A percentile compares a stretch with the other conserved stretches of the same genome.
Evolutionary conservation across 1,140 invertebrate genomes (phyloP).

Genomic region (Drosophila aff.): DNA sequence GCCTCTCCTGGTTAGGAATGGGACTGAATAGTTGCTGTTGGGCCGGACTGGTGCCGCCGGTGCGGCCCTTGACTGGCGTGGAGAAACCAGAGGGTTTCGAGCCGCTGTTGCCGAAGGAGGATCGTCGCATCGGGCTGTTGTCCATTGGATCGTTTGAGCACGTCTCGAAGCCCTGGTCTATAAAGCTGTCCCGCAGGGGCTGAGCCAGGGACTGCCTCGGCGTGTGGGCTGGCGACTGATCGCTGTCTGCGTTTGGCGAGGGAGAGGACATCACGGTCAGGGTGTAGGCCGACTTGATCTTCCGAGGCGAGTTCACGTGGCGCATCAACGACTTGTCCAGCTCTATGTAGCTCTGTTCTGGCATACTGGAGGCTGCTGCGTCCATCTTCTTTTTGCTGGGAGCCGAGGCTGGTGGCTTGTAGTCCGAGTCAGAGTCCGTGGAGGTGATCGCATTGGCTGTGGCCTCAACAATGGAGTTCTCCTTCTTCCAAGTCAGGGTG

Average conservation of each 20-base stretch:
- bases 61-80: constrained; percentile 65
- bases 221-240: constrained; percentile 56
- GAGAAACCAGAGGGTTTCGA: constrained; percentile 62
- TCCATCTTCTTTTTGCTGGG: constrained; percentile 52
- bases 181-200: constrained; percentile 61
- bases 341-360: constrained; percentile 68
- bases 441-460: constrained; percentile 59
- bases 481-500: constrained; percentile 79
- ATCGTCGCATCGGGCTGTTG: constrained; percentile 60
- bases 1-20: constrained; percentile 51
- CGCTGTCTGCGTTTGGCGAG: constrained; percentile 72
- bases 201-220: constrained; percentile 57
- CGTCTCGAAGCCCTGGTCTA: constrained; percentile 81
- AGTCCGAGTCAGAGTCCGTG: constrained; percentile 75
- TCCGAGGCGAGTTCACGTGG: constrained; percentile 69
- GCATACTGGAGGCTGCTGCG: neutral
- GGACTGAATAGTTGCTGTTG: constrained; percentile 70
- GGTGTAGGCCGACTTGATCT: constrained; percentile 74
- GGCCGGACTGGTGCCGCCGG: neutral
- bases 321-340: constrained; percentile 68
- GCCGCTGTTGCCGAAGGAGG: constrained; percentile 10
- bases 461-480: constrained; percentile 75
- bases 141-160: constrained; percentile 74
- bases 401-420: constrained; percentile 21
- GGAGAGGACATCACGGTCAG: constrained; percentile 73